phyloP scores from a whole-genome alignment of 1,140 invertebrate genomes.

The Oryctes rhinoceros region DNA sequence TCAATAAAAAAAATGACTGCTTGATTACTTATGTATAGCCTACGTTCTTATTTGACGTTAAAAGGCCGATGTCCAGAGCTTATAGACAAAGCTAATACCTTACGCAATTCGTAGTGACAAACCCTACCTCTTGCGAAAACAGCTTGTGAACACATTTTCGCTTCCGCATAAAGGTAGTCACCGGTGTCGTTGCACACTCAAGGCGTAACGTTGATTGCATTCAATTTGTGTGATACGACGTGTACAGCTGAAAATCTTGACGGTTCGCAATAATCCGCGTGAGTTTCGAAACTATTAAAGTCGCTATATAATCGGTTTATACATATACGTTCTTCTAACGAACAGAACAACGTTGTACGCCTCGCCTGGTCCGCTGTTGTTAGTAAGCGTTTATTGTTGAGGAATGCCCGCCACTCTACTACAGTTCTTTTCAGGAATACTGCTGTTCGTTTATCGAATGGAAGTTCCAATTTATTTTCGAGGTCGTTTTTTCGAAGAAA shows the following conservation, averaged over 20 bases:
- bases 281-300: slow-evolving; percentile 7
- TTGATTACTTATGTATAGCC: no score
- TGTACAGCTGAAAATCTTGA: neutral
- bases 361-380: neutral
- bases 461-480: no score
- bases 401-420: neutral
- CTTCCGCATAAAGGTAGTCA: slow-evolving; percentile 4
- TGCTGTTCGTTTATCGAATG: neutral
- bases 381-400: slow-evolving; percentile 13
- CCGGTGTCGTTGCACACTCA: neutral
- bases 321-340: slow-evolving; percentile 7
- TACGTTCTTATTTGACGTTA: no score
- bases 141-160: neutral
- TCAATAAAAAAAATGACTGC: no score
- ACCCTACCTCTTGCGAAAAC: neutral
- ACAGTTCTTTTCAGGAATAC: neutral
- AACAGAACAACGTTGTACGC: neutral
- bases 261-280: slow-evolving; percentile 1
- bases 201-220: neutral
- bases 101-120: neutral
- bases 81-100: neutral
- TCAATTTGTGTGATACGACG: neutral
- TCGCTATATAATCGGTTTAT: slow-evolving; percentile 24
- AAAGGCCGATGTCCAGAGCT: neutral
- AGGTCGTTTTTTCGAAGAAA: no score